These are phyloP conservation scores for Muscicapa adusta DNA, from an alignment of 2,113 vertebrate species.

Conservation along the genomic window DNA sequence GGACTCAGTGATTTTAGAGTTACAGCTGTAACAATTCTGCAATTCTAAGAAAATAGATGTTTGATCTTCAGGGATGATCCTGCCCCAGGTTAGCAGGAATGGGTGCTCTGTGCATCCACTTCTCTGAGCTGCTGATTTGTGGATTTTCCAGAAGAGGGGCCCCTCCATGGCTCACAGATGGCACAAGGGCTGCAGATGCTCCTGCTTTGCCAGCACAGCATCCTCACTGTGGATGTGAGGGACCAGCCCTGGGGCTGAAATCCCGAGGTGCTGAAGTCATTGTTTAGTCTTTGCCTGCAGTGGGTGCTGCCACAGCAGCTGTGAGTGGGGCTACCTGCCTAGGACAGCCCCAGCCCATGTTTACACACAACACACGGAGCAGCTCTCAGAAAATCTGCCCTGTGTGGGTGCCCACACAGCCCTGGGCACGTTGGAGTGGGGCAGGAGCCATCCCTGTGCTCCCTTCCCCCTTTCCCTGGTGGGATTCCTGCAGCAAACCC, in stretches of 20 bases:
- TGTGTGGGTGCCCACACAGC: background rate
- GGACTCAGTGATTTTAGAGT: background rate
- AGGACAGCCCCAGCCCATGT: background rate
- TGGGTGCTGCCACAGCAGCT: background rate
- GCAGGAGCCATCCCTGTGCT: background rate
- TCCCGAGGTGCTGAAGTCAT: background rate
- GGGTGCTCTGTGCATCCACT: background rate
- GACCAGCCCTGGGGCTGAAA: background rate
- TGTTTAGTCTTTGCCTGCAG: conserved; percentile 21
- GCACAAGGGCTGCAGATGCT: background rate
- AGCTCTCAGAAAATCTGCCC: background rate
- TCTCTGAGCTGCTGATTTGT: background rate
- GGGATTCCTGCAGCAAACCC: accelerated
- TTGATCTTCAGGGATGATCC: background rate
- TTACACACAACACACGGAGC: background rate
- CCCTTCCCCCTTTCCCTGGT: background rate
- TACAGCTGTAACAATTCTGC: background rate
- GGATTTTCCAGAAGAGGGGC: background rate
- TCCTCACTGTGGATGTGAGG: background rate
- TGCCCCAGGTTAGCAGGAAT: background rate
- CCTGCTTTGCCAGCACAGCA: background rate
- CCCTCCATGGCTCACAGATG: background rate
- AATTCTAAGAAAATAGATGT: background rate
- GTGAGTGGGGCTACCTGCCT: background rate
- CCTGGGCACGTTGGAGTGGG: background rate